These are phyloP conservation scores for Gambusia yucatana DNA, from an alignment of 2,797 vertebrate species.

Conservation along the genomic window DNA sequence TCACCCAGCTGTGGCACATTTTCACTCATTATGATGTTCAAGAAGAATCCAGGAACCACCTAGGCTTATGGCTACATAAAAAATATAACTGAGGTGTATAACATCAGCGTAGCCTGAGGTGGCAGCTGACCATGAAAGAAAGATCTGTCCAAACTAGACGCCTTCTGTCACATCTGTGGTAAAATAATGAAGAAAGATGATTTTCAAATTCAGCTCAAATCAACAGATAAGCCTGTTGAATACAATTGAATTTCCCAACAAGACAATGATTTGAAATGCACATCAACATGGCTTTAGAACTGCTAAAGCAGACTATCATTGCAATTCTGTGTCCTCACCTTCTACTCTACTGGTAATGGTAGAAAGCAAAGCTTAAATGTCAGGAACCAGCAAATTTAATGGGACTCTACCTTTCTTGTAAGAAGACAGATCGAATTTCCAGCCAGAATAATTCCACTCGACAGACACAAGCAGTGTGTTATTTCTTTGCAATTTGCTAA, in stretches of 20 bases:
- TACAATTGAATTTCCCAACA: neutral
- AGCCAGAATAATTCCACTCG: neutral
- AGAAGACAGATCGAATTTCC: neutral
- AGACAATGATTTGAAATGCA: neutral
- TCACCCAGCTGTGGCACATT: neutral
- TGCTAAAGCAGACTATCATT: neutral
- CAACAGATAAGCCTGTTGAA: neutral
- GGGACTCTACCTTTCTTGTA: neutral
- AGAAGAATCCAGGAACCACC: neutral
- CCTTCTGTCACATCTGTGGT: neutral
- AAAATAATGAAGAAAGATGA: neutral
- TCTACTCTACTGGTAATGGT: neutral
- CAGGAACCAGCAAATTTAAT: neutral
- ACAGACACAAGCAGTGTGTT: neutral
- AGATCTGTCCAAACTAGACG: neutral
- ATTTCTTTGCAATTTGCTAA: neutral
- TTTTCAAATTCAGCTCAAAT: neutral
- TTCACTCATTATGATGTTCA: neutral
- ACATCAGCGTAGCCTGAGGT: neutral
- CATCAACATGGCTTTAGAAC: neutral
- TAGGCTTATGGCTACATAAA: neutral
- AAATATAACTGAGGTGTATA: neutral
- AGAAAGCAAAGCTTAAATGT: neutral
- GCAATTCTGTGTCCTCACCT: neutral
- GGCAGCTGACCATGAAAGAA: neutral